Evolutionary conservation across 2,797 vertebrate species (phyloP).

Genomic region (Ctenochaetus hawaiiensis): DNA sequence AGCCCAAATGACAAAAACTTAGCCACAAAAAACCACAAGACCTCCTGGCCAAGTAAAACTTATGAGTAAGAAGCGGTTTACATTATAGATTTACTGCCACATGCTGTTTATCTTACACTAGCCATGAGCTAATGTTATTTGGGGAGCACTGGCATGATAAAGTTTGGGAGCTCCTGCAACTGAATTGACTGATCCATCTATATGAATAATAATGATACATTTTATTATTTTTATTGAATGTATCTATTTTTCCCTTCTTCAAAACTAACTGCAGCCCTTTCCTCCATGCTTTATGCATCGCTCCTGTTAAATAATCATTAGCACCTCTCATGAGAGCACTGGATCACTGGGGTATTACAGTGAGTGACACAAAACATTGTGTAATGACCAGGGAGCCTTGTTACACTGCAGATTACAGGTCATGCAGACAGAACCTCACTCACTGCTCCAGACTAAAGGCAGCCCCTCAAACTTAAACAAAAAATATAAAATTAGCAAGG

Average conservation of each 20-base stretch:
- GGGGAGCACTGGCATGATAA: too few species aligned
- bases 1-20: too few species aligned
- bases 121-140: too few species aligned
- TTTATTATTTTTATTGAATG: too few species aligned
- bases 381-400: conserved; percentile 4
- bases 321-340: neutral
- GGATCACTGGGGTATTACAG: neutral
- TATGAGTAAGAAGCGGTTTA: too few species aligned
- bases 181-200: too few species aligned
- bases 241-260: neutral
- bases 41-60: too few species aligned
- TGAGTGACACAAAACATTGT: neutral
- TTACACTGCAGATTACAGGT: conserved; percentile 14
- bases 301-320: neutral
- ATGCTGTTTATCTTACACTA: too few species aligned
- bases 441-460: neutral
- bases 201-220: too few species aligned
- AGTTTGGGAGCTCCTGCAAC: too few species aligned
- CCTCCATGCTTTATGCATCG: neutral
- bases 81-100: too few species aligned
- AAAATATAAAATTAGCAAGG: neutral
- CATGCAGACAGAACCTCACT: neutral
- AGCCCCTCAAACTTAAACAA: neutral
- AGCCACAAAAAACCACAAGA: too few species aligned
- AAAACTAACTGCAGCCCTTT: neutral